These are phyloP conservation scores for Augochlorella aurata DNA, from an alignment of 2,888 invertebrate species.

Conservation along the genomic window DNA sequence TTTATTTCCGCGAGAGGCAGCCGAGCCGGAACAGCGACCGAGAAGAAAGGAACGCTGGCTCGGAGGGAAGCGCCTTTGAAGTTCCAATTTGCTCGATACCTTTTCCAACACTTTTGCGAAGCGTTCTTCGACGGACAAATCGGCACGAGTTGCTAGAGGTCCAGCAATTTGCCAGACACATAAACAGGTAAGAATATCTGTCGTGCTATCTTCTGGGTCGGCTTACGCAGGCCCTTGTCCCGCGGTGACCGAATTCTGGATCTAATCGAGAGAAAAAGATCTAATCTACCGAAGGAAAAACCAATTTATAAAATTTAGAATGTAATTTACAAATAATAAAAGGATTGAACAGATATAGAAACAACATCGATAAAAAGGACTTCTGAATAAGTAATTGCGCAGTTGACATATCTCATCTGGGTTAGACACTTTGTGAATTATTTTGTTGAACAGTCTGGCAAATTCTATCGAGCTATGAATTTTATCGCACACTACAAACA, in stretches of 20 bases:
- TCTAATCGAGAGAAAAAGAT: not conserved
- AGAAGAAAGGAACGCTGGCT: conserved; percentile 4
- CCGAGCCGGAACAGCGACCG: not conserved
- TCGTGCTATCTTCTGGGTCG: conserved; percentile 48
- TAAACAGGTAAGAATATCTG: conserved; percentile 23
- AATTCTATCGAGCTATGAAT: too few relatives aligned
- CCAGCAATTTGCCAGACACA: conserved; percentile 68
- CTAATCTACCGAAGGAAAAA: not conserved
- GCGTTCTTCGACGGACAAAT: conserved; percentile 18
- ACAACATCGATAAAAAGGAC: too few relatives aligned
- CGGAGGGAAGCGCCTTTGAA: conserved; percentile 49
- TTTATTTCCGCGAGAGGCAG: conserved; percentile 43
- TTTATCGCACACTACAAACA: too few relatives aligned
- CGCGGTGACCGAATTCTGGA: not conserved
- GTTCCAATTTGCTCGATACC: conserved; percentile 62
- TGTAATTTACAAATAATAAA: not conserved
- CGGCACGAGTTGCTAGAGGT: conserved; percentile 49
- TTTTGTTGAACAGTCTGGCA: too few relatives aligned
- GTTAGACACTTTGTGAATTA: too few relatives aligned
- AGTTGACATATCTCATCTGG: too few relatives aligned
- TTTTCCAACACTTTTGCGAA: conserved; percentile 35
- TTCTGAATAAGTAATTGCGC: too few relatives aligned
- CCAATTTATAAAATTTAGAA: not conserved
- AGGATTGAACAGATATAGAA: not conserved
- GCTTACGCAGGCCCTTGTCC: conserved; percentile 42